Percentiles rank a stretch among this genome's conserved stretches.
Conservation (phyloP, 1,140 invertebrate species). For the Arion vulgaris region DNA sequence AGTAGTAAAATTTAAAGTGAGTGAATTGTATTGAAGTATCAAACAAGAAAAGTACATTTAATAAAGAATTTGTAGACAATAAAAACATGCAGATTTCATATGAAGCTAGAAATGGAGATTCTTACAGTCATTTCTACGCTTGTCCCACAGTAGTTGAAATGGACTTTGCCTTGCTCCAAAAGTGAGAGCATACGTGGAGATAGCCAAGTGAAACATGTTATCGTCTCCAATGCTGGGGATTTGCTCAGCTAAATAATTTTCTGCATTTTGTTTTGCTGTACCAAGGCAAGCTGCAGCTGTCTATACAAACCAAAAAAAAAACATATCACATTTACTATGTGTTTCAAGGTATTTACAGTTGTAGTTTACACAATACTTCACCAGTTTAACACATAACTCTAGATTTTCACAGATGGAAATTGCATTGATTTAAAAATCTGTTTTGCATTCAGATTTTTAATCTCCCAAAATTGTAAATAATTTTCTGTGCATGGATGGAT, state of each 20-base stretch:
- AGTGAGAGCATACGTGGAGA: conserved; percentile 64
- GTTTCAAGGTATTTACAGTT: too few relatives aligned
- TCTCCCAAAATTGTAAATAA: too few relatives aligned
- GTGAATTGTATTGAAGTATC: too few relatives aligned
- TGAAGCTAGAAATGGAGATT: not conserved
- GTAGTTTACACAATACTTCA: too few relatives aligned
- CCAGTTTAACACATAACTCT: too few relatives aligned
- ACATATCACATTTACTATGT: not conserved
- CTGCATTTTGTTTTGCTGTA: conserved; percentile 55
- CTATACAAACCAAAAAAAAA: conserved; percentile 52
- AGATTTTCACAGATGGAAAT: too few relatives aligned
- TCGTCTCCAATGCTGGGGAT: conserved; percentile 43
- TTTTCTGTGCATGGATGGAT: too few relatives aligned
- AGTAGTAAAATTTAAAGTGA: too few relatives aligned
- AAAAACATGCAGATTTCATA: not conserved
- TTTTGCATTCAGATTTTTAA: too few relatives aligned
- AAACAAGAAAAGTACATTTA: not conserved
- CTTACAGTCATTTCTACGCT: conserved; percentile 45
- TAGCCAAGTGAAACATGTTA: conserved; percentile 61
- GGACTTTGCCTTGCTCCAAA: conserved; percentile 52
- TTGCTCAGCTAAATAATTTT: conserved; percentile 54
- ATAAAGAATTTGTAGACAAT: not conserved
- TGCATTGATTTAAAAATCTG: too few relatives aligned
- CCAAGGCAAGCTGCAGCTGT: conserved; percentile 59
- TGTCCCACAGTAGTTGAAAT: conserved; percentile 18